These are phyloP conservation scores for Heliocidaris erythrogramma DNA, from an alignment of 35 echinoderm and acorn worm species.

Conservation along the genomic window DNA sequence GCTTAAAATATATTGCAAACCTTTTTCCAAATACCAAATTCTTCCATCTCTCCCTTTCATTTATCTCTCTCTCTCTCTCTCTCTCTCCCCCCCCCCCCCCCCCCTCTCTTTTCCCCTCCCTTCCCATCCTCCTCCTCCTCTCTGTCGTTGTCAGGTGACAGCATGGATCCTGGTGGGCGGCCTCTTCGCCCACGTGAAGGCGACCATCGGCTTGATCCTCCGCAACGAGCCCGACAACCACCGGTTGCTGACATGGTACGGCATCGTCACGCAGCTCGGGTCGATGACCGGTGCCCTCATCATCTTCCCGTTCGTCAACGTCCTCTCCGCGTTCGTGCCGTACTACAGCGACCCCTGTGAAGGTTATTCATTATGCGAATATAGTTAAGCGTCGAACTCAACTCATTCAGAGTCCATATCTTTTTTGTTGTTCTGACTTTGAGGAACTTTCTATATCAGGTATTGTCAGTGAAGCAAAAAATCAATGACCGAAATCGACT, in stretches of 20 bases:
- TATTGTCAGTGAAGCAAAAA: no score
- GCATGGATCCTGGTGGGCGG: constrained; percentile 74
- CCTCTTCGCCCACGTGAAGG: constrained; percentile 85
- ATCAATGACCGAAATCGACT: no score
- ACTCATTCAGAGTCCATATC: background rate
- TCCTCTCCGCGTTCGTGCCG: constrained; percentile 44
- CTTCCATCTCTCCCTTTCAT: no score
- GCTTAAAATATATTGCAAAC: no score
- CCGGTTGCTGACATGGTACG: constrained; percentile 86
- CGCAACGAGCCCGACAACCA: constrained; percentile 73
- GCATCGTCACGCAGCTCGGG: constrained; percentile 79
- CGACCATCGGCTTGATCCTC: constrained; percentile 84
- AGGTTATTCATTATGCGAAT: constrained; percentile 26
- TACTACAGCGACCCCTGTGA: constrained; percentile 82
- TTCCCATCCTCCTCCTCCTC: background rate
- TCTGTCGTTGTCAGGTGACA: constrained; percentile 57
- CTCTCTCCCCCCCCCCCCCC: no score
- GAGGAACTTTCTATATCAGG: background rate
- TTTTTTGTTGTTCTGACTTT: background rate
- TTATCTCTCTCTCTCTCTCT: no score
- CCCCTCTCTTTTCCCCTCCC: no score
- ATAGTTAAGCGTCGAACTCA: background rate
- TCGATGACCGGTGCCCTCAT: constrained; percentile 80
- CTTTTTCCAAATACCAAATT: no score
- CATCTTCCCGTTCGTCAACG: constrained; percentile 88